Evolutionary conservation across 2,113 vertebrate genomes (phyloP).

Genomic region (Aegithalos caudatus): DNA sequence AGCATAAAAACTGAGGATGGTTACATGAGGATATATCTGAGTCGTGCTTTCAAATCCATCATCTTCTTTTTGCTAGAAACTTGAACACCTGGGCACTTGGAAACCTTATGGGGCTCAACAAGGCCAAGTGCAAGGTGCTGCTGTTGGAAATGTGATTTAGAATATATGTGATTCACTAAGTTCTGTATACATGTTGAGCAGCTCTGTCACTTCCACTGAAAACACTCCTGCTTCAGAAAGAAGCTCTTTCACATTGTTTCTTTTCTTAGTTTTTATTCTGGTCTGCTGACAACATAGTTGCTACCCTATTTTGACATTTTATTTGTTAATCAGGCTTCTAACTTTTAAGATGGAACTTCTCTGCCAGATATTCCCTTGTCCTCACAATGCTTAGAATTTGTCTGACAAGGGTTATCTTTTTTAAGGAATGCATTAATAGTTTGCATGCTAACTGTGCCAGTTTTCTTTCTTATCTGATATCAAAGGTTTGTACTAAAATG

Average conservation of each 20-base stretch:
- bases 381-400: neutral
- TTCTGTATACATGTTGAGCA: neutral
- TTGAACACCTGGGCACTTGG: neutral
- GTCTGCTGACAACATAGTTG: neutral
- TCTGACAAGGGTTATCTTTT: neutral
- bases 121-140: neutral
- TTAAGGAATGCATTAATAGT: neutral
- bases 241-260: neutral
- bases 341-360: neutral
- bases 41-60: neutral
- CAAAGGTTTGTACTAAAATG: neutral
- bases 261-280: neutral
- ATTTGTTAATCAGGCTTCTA: neutral
- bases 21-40: neutral
- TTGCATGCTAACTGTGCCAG: neutral
- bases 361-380: neutral
- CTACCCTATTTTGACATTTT: neutral
- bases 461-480: neutral
- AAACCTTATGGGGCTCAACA: neutral
- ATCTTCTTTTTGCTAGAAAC: neutral
- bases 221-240: neutral
- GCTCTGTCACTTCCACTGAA: neutral
- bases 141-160: neutral
- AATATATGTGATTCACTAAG: neutral
- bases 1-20: neutral